A percentile compares a stretch with the other conserved stretches of the same genome.
Evolutionary conservation across 2,797 vertebrate species (phyloP).

Genomic region (Lithobates pipiens): DNA sequence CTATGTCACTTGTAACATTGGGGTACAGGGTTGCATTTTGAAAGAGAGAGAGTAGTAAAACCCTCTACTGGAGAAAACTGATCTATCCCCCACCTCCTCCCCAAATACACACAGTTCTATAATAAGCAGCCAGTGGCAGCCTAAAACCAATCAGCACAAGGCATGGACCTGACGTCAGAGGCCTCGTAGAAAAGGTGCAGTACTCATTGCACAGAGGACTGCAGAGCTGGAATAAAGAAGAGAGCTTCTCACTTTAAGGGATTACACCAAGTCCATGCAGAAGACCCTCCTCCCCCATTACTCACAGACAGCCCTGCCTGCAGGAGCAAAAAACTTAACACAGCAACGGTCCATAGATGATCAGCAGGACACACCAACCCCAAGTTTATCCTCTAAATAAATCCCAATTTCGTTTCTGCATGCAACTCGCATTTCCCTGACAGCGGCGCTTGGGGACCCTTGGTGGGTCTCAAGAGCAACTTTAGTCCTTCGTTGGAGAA

Average conservation of each 20-base stretch:
- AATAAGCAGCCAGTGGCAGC: constrained; percentile 75
- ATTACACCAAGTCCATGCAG: constrained; percentile 78
- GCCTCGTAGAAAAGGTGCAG: constrained; percentile 96
- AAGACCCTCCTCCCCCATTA: constrained; percentile 79
- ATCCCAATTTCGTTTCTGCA: constrained; percentile 19
- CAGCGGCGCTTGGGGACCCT: background rate
- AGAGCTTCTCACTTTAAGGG: constrained; percentile 76
- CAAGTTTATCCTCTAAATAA: constrained; percentile 37
- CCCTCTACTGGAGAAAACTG: constrained; percentile 66
- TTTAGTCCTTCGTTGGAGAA: constrained; percentile 41
- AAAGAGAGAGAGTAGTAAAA: constrained; percentile 65
- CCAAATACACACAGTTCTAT: constrained; percentile 73
- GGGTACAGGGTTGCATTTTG: constrained; percentile 44
- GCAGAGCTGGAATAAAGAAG: constrained; percentile 76
- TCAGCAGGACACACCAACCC: constrained; percentile 63
- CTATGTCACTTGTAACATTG: constrained; percentile 6
- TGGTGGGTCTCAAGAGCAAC: background rate
- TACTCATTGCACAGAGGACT: constrained; percentile 84
- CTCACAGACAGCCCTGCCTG: constrained; percentile 74
- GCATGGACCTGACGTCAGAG: constrained; percentile 89
- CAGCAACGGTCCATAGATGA: constrained; percentile 69
- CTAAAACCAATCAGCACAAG: constrained; percentile 86
- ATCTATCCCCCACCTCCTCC: constrained; percentile 56
- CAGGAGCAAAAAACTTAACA: constrained; percentile 65
- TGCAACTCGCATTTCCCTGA: background rate